These are phyloP conservation scores for Sitta europaea DNA, from an alignment of 2,113 vertebrate species.

Conservation along the genomic window DNA sequence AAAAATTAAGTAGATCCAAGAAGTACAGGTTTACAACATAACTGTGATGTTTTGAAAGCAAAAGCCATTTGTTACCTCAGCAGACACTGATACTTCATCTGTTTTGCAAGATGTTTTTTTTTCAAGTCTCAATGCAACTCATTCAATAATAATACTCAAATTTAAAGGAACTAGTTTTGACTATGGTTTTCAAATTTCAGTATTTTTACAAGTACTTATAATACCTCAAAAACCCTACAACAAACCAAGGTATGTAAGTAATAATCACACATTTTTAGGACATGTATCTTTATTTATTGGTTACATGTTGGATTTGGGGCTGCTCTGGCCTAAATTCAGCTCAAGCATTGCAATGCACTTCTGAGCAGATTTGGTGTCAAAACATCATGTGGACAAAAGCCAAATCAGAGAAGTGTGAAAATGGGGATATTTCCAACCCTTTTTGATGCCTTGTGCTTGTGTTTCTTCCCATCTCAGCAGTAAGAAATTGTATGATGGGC, in stretches of 20 bases:
- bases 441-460: background rate
- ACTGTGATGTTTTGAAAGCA: conserved; percentile 71
- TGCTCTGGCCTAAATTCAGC: background rate
- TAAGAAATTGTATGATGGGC: fast-evolving
- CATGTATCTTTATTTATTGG: background rate
- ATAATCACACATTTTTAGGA: background rate
- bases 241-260: background rate
- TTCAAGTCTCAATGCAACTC: conserved; percentile 14
- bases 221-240: background rate
- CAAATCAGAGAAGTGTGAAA: background rate
- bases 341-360: background rate
- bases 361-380: background rate
- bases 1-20: conserved; percentile 34
- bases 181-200: background rate
- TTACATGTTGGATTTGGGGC: background rate
- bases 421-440: background rate
- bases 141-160: background rate
- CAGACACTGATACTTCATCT: conserved; percentile 50
- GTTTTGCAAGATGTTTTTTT: conserved; percentile 48
- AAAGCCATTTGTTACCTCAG: conserved; percentile 65
- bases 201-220: background rate
- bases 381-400: background rate
- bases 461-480: background rate
- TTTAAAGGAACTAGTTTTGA: background rate
- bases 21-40: conserved; percentile 55